A percentile compares a stretch with the other conserved stretches of the same genome.
phyloP scores from a whole-genome alignment of 1,140 invertebrate species.

The Scaptomyza graminum region DNA sequence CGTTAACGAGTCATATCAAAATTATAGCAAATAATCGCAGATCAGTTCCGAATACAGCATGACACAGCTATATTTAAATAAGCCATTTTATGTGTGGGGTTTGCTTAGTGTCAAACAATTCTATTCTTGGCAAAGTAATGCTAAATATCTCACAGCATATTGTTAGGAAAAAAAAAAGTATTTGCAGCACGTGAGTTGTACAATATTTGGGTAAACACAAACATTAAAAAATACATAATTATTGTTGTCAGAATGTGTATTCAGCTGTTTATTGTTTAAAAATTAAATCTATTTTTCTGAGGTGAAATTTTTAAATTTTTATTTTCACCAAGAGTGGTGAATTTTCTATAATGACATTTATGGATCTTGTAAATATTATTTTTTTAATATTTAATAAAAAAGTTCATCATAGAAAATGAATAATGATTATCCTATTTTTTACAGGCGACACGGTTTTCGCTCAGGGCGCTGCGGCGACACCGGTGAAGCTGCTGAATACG shows the following conservation, averaged over 20 bases:
- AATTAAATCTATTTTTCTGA: too few relatives aligned
- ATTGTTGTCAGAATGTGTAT: too few relatives aligned
- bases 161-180: neutral
- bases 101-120: neutral
- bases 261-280: too few relatives aligned
- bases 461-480: slow-evolving; percentile 96
- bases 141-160: neutral
- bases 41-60: neutral
- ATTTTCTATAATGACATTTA: too few relatives aligned
- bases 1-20: slow-evolving; percentile 7
- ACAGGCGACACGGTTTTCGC: slow-evolving; percentile 92
- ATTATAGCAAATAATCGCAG: neutral
- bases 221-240: neutral
- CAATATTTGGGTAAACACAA: neutral
- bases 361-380: too few relatives aligned
- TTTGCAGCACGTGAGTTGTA: neutral
- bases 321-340: too few relatives aligned
- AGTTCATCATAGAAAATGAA: too few relatives aligned
- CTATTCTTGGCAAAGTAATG: slow-evolving; percentile 1
- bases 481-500: slow-evolving; percentile 90
- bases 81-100: neutral
- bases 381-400: too few relatives aligned
- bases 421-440: neutral
- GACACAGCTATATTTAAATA: neutral
- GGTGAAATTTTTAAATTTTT: too few relatives aligned